Base-by-base conservation (phyloP, 2,113 vertebrate species). In the Mormoops blainvillei region DNA sequence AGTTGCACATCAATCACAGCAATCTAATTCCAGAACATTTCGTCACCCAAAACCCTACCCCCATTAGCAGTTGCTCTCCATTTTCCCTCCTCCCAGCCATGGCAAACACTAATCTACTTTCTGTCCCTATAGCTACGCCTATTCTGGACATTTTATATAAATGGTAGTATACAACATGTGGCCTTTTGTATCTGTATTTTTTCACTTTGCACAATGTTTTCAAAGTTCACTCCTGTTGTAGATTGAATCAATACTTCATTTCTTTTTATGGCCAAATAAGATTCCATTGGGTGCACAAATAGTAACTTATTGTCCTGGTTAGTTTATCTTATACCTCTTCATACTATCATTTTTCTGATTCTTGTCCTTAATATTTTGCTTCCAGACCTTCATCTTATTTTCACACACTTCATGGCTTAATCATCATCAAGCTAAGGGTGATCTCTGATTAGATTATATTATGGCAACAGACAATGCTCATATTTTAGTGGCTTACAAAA, bases 231-330 rank as follows among this genome's bases (percentile, higher is more conserved):
- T 80, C 65, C 77, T 38, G 19, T 18, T 90, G 38, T 95, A 33
- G 45, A 77, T 80, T 63, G 20, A 88, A 94, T 95, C 81, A 93
- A 89, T 87, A 89, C 43, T 86, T 95, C 71, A 81, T 96, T 94
- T 95, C 45, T 84, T 96, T 90, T 85, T 88, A 91, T 85, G 71
- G 20, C 33, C 31, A 13, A 81, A 45, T 87, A 88, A 63, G 48
- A 67, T 41, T 74, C 54, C 26, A 7, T 67, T 70, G n/a, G 89
- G 22, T n/a, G 58, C 61, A 71, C 61, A 85, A 41, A 22, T 61
- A 43, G 36, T 43, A 71, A 36, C 38, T 68, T 94, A 50, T 5
- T 84, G 18, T 33, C 92, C 54, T 70, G 10, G 43, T n/a, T 78
- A 78, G 8, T 77, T 82, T 85, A 41, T 70, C 77, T 92, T 11